Percentiles rank a stretch among this genome's conserved stretches.
Conservation (phyloP, 37 sponge, comb jelly and placozoan genomes). For the Cliona cf. orientalis region DNA sequence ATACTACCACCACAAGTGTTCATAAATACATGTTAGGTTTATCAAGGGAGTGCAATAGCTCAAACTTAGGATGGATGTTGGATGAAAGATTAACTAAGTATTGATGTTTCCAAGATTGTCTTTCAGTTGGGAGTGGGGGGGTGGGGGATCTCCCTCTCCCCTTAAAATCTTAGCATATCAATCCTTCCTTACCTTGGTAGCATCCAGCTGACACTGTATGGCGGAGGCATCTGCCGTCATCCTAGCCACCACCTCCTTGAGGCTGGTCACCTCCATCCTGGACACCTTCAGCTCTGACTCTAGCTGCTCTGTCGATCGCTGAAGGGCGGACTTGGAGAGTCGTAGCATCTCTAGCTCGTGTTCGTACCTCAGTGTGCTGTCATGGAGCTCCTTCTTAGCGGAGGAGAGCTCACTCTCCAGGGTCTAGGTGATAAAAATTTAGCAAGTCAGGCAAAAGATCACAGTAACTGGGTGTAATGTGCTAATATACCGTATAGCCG, state of each 20-base stretch:
- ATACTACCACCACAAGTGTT: no score
- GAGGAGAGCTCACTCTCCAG: background rate
- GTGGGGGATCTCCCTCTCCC: background rate
- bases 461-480: background rate
- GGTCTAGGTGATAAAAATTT: background rate
- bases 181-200: slow-evolving; percentile 24
- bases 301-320: background rate
- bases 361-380: background rate
- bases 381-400: background rate
- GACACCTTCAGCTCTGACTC: background rate
- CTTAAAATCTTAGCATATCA: background rate
- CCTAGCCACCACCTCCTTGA: slow-evolving; percentile 14
- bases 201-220: slow-evolving; percentile 24
- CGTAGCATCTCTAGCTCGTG: slow-evolving; percentile 9
- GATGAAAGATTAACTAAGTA: no score
- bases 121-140: no score
- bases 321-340: background rate
- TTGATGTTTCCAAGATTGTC: no score
- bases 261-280: background rate
- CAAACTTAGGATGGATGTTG: no score
- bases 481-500: background rate
- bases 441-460: no score
- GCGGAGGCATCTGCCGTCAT: slow-evolving; percentile 13
- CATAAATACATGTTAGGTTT: background rate
- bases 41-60: no score